Evolutionary conservation across 2,113 vertebrate genomes (phyloP).

Genomic region (Nesospiza acunhae): DNA sequence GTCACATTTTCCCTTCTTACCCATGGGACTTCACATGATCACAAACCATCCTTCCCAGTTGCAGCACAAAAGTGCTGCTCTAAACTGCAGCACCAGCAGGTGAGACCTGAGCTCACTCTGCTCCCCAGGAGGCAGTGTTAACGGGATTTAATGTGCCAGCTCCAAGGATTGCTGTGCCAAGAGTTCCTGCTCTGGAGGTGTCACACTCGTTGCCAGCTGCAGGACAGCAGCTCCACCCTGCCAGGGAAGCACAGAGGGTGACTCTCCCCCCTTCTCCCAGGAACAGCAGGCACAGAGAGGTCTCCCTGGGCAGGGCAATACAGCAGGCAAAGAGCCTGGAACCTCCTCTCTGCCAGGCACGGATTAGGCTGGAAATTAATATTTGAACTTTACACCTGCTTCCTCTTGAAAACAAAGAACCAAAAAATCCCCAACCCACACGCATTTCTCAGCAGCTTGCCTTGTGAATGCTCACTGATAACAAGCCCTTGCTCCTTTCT

Average conservation of each 20-base stretch:
- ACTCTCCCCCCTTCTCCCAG: background rate
- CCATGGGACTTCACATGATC: background rate
- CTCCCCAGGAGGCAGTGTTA: background rate
- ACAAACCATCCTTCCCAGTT: background rate
- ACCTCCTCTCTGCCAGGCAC: background rate
- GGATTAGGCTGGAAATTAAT: background rate
- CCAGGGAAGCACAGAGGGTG: rapidly evolving
- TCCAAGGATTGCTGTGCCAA: background rate
- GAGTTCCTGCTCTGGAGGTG: rapidly evolving
- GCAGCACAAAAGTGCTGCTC: background rate
- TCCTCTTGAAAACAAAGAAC: background rate
- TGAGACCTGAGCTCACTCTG: background rate
- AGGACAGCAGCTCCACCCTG: background rate
- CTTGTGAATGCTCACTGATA: background rate
- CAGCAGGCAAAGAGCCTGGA: background rate
- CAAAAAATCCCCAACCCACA: background rate
- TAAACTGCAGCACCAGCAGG: background rate
- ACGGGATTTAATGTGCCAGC: background rate
- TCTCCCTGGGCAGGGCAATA: background rate
- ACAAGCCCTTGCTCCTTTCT: background rate
- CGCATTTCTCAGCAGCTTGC: background rate
- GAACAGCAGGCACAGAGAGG: background rate
- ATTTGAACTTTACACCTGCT: background rate
- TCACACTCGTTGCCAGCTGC: background rate
- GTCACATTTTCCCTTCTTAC: background rate